Base-by-base conservation (phyloP, 2,113 vertebrate genomes). In the Asarcornis scutulata region DNA sequence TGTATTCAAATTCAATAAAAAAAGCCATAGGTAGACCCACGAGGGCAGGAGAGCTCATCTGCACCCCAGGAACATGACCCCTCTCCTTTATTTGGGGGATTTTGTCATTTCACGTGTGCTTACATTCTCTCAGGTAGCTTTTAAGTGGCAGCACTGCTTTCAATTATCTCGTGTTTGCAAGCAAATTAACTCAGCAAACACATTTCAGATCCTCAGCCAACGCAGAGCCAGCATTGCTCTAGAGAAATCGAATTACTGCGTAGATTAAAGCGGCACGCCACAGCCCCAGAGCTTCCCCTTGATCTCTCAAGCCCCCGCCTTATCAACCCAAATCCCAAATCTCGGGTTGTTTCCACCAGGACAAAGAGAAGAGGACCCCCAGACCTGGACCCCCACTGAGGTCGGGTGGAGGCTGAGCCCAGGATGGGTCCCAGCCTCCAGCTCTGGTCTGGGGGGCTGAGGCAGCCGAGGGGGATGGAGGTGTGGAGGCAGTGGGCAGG, bases 111-210 rank as follows among this genome's bases (percentile, higher is more conserved):
- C 68, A 50, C 48, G 56, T 56, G 42, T 68, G 66, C 44, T 81
- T 81, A 56, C 73, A 40, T 80, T 83, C 40, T 80, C 50, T 68
- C 78, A 62, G 1, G 1, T 46, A 76, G 40, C 68, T 66, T 89
- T 91, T 74, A 85, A 91, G 68, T 58, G 71, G 38, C 59, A 84
- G 88, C 66, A 63, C 23, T 86, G 42, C 66, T 88, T 86, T 94
- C 90, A 91, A 64, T 85, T 95, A 56, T 84, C 90, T 93, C 83
- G 52, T 94, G 88, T 93, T 92, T 95, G 91, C 88, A 86, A 93
- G 86, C 4, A 13, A 87, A 92, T 92, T 85, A 92, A 90, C 77
- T 85, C 1, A 0, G 66, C 73, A 88, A 90, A 76, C 40, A 91
- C 34, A 62, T 84, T 84, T 90, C 50, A 42, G 88, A 78, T 58